Conservation (phyloP, 2,113 vertebrate genomes). For the Pseudonaja textilis region DNA sequence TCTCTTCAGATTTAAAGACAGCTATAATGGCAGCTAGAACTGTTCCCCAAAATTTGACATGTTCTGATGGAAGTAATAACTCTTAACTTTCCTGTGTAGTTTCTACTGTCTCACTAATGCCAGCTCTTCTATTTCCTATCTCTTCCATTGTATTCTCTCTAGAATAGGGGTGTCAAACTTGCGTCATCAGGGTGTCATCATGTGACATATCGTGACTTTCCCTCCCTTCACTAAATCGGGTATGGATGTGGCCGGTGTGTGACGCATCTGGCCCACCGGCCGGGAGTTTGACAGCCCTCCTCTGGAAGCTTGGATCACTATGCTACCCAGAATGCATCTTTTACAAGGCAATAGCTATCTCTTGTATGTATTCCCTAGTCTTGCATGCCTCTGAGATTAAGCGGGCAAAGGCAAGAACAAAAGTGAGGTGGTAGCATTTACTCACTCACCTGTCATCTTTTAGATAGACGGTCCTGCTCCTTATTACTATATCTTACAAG, state of each 20-base stretch:
- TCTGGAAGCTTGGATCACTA: background rate
- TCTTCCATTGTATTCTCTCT: background rate
- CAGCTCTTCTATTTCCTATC: background rate
- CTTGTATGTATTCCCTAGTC: background rate
- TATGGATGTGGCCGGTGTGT: no score
- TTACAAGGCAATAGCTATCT: background rate
- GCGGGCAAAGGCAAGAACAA: background rate
- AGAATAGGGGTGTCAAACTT: no score
- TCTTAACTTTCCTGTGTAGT: background rate
- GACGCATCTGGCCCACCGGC: no score
- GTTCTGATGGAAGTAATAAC: background rate
- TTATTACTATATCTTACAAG: background rate
- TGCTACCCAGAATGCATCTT: background rate
- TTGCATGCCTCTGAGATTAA: background rate
- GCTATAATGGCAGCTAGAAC: background rate
- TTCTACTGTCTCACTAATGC: background rate
- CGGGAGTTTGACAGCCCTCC: no score
- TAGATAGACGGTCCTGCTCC: background rate
- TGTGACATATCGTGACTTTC: no score
- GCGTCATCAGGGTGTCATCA: no score
- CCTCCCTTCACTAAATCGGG: no score
- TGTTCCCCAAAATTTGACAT: background rate
- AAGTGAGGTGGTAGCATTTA: background rate
- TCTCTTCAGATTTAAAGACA: background rate
- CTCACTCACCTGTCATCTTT: background rate